Percentiles rank a stretch among this genome's conserved stretches.
Conservation (phyloP, 2,888 invertebrate genomes). For the Cheilosia vernalis region DNA sequence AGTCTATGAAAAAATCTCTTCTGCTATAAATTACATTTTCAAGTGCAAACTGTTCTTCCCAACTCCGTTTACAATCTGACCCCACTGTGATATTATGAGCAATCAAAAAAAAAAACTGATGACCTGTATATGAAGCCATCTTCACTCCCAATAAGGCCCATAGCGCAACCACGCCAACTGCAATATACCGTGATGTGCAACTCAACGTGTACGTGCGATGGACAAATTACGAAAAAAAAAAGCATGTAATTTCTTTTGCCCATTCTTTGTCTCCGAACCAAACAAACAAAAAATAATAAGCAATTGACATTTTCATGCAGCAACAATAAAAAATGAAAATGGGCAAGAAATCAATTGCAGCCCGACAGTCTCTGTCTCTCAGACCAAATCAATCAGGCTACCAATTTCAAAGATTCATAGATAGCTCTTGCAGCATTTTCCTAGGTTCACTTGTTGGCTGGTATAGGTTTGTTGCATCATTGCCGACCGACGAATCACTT, state of each 20-base stretch:
- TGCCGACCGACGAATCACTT: conserved; percentile 27
- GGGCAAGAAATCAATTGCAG: conserved; percentile 32
- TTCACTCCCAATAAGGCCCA: conserved; percentile 19
- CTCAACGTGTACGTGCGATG: conserved; percentile 16
- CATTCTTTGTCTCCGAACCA: background rate
- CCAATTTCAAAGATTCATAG: conserved; percentile 42
- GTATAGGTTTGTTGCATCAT: conserved; percentile 51
- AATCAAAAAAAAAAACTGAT: background rate
- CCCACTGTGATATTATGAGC: too few species aligned
- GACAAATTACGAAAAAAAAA: conserved; percentile 44
- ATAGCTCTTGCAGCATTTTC: conserved; percentile 32
- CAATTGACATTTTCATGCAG: conserved; percentile 44
- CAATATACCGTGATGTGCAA: conserved; percentile 25
- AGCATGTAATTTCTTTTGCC: conserved; percentile 7
- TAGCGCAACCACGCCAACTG: background rate
- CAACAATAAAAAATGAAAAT: conserved; percentile 15
- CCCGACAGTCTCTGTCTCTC: conserved; percentile 13
- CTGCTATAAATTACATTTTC: too few species aligned
- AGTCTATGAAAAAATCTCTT: too few species aligned
- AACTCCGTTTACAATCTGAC: too few species aligned
- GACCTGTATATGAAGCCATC: conserved; percentile 27
- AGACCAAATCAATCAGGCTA: conserved; percentile 61
- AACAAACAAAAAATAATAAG: conserved; percentile 15
- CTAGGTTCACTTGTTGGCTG: conserved; percentile 31
- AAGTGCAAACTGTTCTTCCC: too few species aligned